phyloP scores from a whole-genome alignment of 2,888 invertebrate species.

The Scrobipalpa atriplicella region DNA sequence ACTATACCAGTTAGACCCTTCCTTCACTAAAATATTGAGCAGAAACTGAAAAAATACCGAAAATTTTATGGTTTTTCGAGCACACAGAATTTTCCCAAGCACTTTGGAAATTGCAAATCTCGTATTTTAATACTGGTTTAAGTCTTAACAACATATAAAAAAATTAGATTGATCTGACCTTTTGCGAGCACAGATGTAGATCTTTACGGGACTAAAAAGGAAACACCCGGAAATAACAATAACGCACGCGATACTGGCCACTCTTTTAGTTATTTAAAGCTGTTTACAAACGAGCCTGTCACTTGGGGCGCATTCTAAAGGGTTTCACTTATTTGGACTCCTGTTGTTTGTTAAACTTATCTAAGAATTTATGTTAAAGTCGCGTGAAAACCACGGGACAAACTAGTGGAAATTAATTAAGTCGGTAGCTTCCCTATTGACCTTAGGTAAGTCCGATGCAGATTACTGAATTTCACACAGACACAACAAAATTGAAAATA shows the following conservation, averaged over 20 bases:
- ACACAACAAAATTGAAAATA: too few relatives aligned
- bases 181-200: not conserved
- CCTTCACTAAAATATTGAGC: too few relatives aligned
- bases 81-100: too few relatives aligned
- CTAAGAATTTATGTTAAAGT: constrained; percentile 73
- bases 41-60: too few relatives aligned
- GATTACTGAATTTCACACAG: too few relatives aligned
- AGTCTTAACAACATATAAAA: too few relatives aligned
- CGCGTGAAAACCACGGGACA: constrained; percentile 54
- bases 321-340: constrained; percentile 70
- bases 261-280: not conserved
- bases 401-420: not conserved
- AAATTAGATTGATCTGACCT: too few relatives aligned
- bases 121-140: too few relatives aligned
- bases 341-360: constrained; percentile 73
- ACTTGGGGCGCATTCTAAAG: constrained; percentile 69
- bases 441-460: not conserved
- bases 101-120: too few relatives aligned
- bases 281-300: constrained; percentile 56
- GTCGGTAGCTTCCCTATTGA: not conserved
- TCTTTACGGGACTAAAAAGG: not conserved
- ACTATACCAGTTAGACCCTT: too few relatives aligned
- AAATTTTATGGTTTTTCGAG: too few relatives aligned
- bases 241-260: not conserved
- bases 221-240: not conserved